Conservation (phyloP, 2,888 invertebrate species). For the Tenthredo distinguenda region DNA sequence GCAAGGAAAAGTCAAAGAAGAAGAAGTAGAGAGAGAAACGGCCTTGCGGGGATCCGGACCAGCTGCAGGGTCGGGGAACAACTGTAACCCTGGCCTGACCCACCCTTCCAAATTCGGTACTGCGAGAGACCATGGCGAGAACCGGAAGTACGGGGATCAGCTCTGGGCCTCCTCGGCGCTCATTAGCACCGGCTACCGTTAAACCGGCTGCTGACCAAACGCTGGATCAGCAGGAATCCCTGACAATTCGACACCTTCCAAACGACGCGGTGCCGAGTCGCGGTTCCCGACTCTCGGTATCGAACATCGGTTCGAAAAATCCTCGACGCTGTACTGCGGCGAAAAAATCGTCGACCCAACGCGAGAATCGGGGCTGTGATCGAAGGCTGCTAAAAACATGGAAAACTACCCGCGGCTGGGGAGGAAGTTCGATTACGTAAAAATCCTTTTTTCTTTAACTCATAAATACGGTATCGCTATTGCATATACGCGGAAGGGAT, state of each 20-base stretch:
- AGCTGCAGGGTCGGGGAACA: background rate
- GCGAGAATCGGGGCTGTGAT: background rate
- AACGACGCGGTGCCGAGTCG: background rate
- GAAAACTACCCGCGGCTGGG: background rate
- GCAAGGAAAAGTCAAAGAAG: background rate
- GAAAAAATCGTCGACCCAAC: background rate
- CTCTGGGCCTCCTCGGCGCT: constrained; percentile 20
- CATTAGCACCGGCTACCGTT: constrained; percentile 24
- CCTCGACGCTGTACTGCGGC: background rate
- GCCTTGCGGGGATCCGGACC: background rate
- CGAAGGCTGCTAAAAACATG: too few species aligned
- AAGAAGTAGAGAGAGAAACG: background rate
- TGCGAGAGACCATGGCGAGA: background rate
- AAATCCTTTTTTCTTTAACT: background rate
- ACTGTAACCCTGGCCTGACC: background rate
- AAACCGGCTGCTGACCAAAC: constrained; percentile 37
- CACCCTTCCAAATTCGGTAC: background rate
- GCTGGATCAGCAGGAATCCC: constrained; percentile 28
- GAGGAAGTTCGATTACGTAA: background rate
- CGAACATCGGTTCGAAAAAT: background rate
- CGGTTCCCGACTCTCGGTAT: background rate
- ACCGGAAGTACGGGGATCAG: constrained; percentile 21
- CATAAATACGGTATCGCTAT: background rate
- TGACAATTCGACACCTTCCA: background rate
- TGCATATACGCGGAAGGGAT: background rate